These are phyloP conservation scores for Adelges cooleyi DNA, from an alignment of 1,140 invertebrate genomes.

Conservation along the genomic window DNA sequence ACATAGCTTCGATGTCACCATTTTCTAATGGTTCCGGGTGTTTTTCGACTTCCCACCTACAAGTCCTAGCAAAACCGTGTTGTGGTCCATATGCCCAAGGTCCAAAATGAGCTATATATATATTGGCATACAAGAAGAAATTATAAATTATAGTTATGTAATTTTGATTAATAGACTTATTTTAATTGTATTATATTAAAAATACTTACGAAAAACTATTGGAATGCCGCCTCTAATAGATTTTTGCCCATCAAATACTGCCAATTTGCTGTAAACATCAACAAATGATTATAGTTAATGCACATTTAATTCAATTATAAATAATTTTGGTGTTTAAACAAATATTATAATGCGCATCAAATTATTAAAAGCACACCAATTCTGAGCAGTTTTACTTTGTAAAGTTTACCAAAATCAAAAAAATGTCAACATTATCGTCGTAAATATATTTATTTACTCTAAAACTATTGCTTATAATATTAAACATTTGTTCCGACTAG, in stretches of 20 bases:
- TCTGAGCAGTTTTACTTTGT: too few relatives aligned
- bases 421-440: too few relatives aligned
- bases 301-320: too few relatives aligned
- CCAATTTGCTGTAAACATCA: constrained; percentile 66
- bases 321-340: too few relatives aligned
- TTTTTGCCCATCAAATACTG: constrained; percentile 88
- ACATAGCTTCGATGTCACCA: constrained; percentile 81
- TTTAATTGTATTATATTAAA: too few relatives aligned
- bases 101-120: constrained; percentile 86
- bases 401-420: too few relatives aligned
- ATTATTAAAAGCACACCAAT: too few relatives aligned
- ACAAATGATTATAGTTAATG: too few relatives aligned
- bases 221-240: constrained; percentile 89
- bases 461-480: too few relatives aligned
- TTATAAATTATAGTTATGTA: background rate
- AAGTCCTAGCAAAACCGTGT: constrained; percentile 86
- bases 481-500: too few relatives aligned
- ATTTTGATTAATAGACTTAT: background rate
- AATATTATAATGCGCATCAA: too few relatives aligned
- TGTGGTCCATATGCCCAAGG: constrained; percentile 84
- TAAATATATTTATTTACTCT: too few relatives aligned
- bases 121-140: background rate
- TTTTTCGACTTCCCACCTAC: constrained; percentile 80
- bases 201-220: constrained; percentile 92
- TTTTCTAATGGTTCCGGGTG: constrained; percentile 69